Percentiles rank a stretch among this genome's conserved stretches.
These are phyloP conservation scores for Hemistola chrysoprasaria DNA, from an alignment of 2,888 invertebrate genomes.

Conservation along the genomic window DNA sequence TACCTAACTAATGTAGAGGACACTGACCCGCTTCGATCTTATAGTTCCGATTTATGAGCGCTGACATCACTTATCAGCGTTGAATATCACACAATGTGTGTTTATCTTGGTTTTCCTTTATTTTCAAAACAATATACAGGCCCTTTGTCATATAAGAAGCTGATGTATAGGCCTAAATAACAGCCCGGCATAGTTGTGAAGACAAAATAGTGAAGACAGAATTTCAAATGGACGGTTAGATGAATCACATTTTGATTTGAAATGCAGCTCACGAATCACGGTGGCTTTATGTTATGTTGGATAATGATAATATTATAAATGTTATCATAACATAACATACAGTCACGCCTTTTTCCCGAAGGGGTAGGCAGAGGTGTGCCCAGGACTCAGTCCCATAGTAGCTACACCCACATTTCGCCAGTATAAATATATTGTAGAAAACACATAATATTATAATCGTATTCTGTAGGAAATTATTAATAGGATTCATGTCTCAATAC, in stretches of 20 bases:
- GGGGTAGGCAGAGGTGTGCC: too few species aligned
- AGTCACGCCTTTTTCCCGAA: too few species aligned
- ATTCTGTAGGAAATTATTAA: too few species aligned
- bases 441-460: too few species aligned
- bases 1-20: conserved; percentile 60
- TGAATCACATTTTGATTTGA: conserved; percentile 44
- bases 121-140: conserved; percentile 28
- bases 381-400: too few species aligned
- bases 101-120: conserved; percentile 27
- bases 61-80: conserved; percentile 47
- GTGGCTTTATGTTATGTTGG: conserved; percentile 29
- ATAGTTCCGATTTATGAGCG: conserved; percentile 50
- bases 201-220: conserved; percentile 22
- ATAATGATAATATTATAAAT: too few species aligned
- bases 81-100: conserved; percentile 22
- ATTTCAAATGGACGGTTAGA: conserved; percentile 41
- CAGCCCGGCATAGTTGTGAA: conserved; percentile 15
- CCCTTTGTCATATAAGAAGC: conserved; percentile 13
- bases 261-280: conserved; percentile 33
- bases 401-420: too few species aligned
- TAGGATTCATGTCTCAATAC: too few species aligned
- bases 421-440: too few species aligned
- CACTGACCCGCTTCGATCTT: conserved; percentile 60
- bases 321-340: too few species aligned
- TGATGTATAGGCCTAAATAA: conserved; percentile 6